Conservation (phyloP, 2,113 vertebrate species). For the Mastomys coucha region DNA sequence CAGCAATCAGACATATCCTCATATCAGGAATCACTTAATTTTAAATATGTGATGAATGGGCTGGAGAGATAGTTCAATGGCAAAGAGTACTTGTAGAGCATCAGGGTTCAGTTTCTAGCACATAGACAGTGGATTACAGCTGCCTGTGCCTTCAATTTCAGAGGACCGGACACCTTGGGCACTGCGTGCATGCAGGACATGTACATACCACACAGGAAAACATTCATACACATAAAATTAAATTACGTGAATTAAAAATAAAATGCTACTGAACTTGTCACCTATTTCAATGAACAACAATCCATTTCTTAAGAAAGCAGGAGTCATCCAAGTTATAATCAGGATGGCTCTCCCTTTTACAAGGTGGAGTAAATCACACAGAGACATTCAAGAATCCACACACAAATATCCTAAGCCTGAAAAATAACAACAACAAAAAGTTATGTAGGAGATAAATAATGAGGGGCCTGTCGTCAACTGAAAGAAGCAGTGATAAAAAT, state of each 20-base stretch:
- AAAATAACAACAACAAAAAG: constrained; percentile 66
- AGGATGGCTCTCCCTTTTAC: background rate
- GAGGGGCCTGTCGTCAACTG: constrained; percentile 57
- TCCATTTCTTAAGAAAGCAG: background rate
- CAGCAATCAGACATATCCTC: background rate
- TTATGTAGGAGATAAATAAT: constrained; percentile 73
- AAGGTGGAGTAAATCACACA: background rate
- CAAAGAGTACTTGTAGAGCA: background rate
- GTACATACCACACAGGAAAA: background rate
- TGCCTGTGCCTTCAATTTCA: background rate
- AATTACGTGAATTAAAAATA: background rate
- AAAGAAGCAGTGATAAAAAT: constrained; percentile 69
- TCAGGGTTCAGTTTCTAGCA: background rate
- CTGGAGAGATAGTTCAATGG: background rate
- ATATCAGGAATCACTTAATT: constrained; percentile 38
- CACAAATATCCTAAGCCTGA: constrained; percentile 57
- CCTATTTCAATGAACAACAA: background rate
- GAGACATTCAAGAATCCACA: constrained; percentile 51
- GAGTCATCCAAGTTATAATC: constrained; percentile 20
- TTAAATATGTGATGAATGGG: constrained; percentile 11
- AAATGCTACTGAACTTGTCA: constrained; percentile 9
- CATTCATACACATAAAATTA: background rate
- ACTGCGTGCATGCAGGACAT: background rate
- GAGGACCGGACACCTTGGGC: background rate
- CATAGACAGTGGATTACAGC: background rate